Evolutionary conservation across 2,888 invertebrate species (phyloP).

Genomic region (Drosophila subsilvestris): DNA sequence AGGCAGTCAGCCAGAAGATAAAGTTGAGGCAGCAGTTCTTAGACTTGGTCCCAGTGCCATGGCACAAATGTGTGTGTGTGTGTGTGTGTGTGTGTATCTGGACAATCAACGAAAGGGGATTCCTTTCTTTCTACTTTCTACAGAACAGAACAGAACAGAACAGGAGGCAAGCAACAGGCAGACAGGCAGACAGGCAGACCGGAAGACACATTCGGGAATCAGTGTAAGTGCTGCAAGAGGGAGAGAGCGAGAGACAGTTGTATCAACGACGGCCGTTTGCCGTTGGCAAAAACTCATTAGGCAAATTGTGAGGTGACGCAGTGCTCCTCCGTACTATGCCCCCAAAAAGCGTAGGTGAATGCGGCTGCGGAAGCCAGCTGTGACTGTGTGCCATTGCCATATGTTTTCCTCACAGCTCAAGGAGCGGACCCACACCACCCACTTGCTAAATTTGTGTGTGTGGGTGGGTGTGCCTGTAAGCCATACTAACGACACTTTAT

Average conservation of each 20-base stretch:
- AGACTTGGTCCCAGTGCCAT: too few species aligned
- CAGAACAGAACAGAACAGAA: too few species aligned
- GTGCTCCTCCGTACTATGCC: background rate
- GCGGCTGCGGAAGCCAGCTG: too few species aligned
- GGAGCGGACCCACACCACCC: background rate
- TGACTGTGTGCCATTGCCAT: too few species aligned
- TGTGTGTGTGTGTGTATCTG: too few species aligned
- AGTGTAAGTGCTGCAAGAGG: too few species aligned
- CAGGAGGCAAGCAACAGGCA: conserved; percentile 5
- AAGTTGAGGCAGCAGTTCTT: too few species aligned
- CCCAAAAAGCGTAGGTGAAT: too few species aligned
- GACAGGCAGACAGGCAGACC: conserved; percentile 17
- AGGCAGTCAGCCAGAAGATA: background rate
- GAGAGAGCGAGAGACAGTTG: background rate
- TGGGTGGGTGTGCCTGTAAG: conserved; percentile 7
- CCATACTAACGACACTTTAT: conserved; percentile 43
- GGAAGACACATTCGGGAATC: background rate
- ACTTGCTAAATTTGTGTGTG: background rate
- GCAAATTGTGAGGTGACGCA: conserved; percentile 50
- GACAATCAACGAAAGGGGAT: too few species aligned
- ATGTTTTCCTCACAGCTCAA: too few species aligned
- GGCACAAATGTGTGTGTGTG: too few species aligned
- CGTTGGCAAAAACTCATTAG: conserved; percentile 60
- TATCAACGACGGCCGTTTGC: conserved; percentile 4
- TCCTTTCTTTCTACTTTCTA: too few species aligned